A percentile compares a stretch with the other conserved stretches of the same genome.
Evolutionary conservation across 1,140 invertebrate species (phyloP).

Genomic region (Pseudobourletiella spinata): DNA sequence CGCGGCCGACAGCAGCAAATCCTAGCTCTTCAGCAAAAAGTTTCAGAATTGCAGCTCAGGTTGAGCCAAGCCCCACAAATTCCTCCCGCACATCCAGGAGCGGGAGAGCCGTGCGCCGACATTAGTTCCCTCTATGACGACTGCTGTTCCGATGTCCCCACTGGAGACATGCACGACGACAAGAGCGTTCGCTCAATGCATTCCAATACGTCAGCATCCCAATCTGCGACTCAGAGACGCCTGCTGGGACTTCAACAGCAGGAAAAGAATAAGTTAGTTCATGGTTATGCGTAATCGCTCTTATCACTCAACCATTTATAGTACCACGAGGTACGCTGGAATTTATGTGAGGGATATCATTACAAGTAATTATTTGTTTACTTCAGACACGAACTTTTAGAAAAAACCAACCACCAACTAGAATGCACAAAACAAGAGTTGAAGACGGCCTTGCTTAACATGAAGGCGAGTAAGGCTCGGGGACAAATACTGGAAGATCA

Average conservation of each 20-base stretch:
- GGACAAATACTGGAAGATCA: slow-evolving; percentile 25
- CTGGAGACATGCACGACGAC: not conserved
- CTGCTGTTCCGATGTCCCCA: not conserved
- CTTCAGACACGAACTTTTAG: slow-evolving; percentile 23
- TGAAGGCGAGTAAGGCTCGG: slow-evolving; percentile 20
- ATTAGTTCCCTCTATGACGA: not conserved
- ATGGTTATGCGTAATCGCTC: too few species aligned
- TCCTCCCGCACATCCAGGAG: not conserved
- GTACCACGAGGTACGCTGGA: not conserved
- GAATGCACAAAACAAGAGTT: slow-evolving; percentile 11
- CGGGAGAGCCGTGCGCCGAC: not conserved
- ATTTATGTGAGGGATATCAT: not conserved
- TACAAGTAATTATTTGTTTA: not conserved
- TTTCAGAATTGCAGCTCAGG: slow-evolving; percentile 3
- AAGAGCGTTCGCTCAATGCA: not conserved
- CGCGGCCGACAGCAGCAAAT: slow-evolving; percentile 18
- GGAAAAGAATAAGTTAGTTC: slow-evolving; percentile 24
- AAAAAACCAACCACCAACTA: slow-evolving; percentile 16
- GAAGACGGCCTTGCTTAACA: slow-evolving; percentile 5
- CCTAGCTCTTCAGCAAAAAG: slow-evolving; percentile 10
- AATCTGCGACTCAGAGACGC: not conserved
- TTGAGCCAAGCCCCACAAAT: not conserved
- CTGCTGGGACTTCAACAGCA: slow-evolving; percentile 7
- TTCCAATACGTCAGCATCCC: not conserved
- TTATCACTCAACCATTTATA: too few species aligned